Conservation (phyloP, 2,888 invertebrate genomes). For the Caenorhabditis afra region DNA sequence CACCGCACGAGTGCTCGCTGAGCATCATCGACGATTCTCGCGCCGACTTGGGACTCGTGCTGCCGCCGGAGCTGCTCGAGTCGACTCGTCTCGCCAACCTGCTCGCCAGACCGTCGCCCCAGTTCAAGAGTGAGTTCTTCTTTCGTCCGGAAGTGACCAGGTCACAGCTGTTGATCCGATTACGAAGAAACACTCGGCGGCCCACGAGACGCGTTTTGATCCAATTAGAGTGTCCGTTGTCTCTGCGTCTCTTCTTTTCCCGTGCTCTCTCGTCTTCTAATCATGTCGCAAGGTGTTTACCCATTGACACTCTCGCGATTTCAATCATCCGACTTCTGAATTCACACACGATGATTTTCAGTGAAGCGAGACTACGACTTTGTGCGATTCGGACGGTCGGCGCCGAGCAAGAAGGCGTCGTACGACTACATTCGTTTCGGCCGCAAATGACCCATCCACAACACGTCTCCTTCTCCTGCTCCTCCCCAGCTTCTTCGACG, state of each 20-base stretch:
- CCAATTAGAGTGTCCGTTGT: neutral
- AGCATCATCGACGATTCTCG: too few relatives aligned
- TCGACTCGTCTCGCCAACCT: constrained; percentile 47
- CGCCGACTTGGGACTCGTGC: constrained; percentile 51
- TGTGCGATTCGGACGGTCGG: constrained; percentile 61
- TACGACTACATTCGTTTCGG: constrained; percentile 66
- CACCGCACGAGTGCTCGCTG: constrained; percentile 9
- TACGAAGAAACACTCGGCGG: neutral
- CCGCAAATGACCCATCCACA: constrained; percentile 37
- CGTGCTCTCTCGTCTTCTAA: neutral
- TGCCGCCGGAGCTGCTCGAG: constrained; percentile 48
- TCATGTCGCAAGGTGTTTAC: too few relatives aligned
- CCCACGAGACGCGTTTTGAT: neutral
- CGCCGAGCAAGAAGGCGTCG: constrained; percentile 57
- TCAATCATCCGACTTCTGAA: neutral
- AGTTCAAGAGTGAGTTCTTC: constrained; percentile 48
- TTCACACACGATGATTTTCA: constrained; percentile 18
- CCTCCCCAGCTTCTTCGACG: too few relatives aligned
- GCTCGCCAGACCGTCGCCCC: constrained; percentile 38
- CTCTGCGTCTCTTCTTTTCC: neutral
- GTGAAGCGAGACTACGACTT: constrained; percentile 64
- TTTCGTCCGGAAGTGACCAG: too few relatives aligned
- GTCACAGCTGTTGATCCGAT: neutral
- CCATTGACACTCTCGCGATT: neutral
- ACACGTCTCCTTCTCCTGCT: neutral